Evolutionary conservation across 23 tunicate genomes (phyloP).

Genomic region (Ascidia mentula): DNA sequence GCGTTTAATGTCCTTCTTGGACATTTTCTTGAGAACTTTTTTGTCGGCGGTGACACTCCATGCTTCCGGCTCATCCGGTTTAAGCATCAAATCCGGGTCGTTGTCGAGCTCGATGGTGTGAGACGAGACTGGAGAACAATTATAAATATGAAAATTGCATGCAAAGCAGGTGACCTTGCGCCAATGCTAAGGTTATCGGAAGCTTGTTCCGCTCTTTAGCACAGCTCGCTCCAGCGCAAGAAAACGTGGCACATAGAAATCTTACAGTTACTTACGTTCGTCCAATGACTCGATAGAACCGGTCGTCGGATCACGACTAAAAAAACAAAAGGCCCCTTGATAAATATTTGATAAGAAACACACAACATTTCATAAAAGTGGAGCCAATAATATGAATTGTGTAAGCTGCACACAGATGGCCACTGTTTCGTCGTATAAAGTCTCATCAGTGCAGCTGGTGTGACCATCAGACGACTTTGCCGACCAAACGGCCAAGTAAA

Average conservation of each 20-base stretch:
- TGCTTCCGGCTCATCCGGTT: slow-evolving; percentile 74
- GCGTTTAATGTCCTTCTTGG: slow-evolving; percentile 79
- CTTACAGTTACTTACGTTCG: slow-evolving; percentile 47
- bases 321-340: too few relatives aligned
- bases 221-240: neutral
- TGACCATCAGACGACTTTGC: too few relatives aligned
- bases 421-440: too few relatives aligned
- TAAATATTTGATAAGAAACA: too few relatives aligned
- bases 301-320: slow-evolving; percentile 6
- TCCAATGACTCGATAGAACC: slow-evolving; percentile 75
- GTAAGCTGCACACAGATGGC: too few relatives aligned
- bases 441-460: too few relatives aligned
- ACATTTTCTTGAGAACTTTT: slow-evolving; percentile 68
- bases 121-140: too few relatives aligned
- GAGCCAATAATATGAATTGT: too few relatives aligned
- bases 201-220: neutral
- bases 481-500: too few relatives aligned
- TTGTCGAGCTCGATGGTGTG: slow-evolving; percentile 48
- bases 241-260: neutral
- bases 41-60: slow-evolving; percentile 82
- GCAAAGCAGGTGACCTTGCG: neutral
- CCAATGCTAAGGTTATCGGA: neutral
- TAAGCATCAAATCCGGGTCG: slow-evolving; percentile 72
- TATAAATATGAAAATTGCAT: neutral
- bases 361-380: too few relatives aligned